phyloP scores from a whole-genome alignment of 2,113 vertebrate species.

The Daboia siamensis region DNA sequence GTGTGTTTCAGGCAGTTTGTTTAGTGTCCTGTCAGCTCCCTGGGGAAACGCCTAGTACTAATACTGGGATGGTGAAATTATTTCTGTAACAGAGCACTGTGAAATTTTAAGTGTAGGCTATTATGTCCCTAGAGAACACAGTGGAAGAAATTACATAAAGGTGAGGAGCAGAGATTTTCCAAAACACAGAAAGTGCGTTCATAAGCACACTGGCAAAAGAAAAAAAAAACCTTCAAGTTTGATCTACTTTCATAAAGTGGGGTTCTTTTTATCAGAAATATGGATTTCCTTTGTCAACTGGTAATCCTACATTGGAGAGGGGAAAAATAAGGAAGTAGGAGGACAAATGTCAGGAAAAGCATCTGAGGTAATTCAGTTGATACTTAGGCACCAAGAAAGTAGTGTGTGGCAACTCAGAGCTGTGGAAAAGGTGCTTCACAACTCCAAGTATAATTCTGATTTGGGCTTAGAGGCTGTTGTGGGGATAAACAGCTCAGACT shows the following conservation, averaged over 20 bases:
- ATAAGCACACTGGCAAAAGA: neutral
- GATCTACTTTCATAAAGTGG: neutral
- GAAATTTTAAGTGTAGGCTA: constrained; percentile 22
- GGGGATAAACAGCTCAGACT: neutral
- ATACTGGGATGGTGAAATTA: constrained; percentile 19
- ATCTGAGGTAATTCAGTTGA: neutral
- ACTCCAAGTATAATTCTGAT: neutral
- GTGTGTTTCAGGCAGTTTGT: constrained; percentile 31
- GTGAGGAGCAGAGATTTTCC: neutral
- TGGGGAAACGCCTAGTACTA: constrained; percentile 29
- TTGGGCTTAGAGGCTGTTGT: neutral
- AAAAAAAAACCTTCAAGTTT: neutral
- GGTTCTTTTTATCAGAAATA: neutral
- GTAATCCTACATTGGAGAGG: neutral
- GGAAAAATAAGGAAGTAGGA: neutral
- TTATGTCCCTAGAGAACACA: constrained; percentile 19
- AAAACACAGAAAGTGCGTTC: neutral
- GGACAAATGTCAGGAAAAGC: neutral
- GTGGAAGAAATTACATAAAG: neutral
- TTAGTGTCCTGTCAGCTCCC: constrained; percentile 15
- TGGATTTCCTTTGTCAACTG: neutral
- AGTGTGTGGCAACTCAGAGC: neutral
- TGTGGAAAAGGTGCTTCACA: neutral
- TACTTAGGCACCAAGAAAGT: neutral
- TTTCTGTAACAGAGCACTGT: constrained; percentile 28